Evolutionary conservation across 92 coral and sea anemone species (phyloP).

Genomic region (Virgularia gustaviana): DNA sequence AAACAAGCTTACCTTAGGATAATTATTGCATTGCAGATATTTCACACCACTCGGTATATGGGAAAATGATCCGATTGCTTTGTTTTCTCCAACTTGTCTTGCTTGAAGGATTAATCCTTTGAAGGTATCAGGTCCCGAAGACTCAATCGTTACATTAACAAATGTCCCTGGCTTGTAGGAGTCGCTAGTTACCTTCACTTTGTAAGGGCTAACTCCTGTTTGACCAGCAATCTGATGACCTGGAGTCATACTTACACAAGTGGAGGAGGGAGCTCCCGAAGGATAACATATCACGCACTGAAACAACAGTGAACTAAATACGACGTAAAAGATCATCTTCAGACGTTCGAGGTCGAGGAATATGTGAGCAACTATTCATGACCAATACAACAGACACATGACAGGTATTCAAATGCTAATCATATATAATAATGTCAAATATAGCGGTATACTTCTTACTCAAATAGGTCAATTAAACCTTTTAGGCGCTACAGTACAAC

Average conservation of each 20-base stretch:
- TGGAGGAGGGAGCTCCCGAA: not conserved
- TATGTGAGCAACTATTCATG: no score
- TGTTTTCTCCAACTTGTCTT: not conserved
- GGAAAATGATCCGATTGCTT: not conserved
- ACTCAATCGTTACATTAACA: not conserved
- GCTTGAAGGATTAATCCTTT: conserved; percentile 7
- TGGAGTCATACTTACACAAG: not conserved
- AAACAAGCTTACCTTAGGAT: no score
- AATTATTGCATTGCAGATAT: not conserved
- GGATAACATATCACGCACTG: not conserved
- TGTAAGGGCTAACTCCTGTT: conserved; percentile 9
- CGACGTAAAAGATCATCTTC: no score
- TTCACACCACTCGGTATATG: not conserved
- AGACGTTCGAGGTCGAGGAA: no score
- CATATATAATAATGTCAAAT: no score
- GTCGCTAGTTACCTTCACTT: not conserved
- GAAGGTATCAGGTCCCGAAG: not conserved
- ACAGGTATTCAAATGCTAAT: no score
- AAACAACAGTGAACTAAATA: no score
- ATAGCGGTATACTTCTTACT: no score
- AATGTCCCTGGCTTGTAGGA: not conserved
- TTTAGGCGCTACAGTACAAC: no score
- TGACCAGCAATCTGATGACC: not conserved
- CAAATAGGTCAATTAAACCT: no score
- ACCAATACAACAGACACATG: no score